phyloP scores from a whole-genome alignment of 2,113 vertebrate species.

The Gallinago jamesoni region DNA sequence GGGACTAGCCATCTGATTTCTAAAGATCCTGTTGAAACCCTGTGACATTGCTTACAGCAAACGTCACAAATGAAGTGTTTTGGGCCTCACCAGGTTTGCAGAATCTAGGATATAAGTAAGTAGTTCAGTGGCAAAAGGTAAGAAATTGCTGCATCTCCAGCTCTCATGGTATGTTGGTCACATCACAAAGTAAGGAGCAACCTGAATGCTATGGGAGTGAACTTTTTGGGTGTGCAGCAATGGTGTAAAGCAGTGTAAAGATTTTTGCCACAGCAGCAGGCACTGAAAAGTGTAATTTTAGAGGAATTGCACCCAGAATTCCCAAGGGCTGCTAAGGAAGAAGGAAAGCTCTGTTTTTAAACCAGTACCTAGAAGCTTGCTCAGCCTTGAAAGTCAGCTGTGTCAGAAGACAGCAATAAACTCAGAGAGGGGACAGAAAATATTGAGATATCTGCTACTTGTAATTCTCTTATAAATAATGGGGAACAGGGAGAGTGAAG shows the following conservation, averaged over 20 bases:
- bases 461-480: neutral
- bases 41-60: neutral
- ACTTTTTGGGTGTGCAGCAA: neutral
- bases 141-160: neutral
- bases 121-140: neutral
- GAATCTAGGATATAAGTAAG: neutral
- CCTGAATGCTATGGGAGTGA: neutral
- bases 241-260: rapidly evolving
- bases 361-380: neutral
- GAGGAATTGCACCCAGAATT: neutral
- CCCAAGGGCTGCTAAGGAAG: neutral
- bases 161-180: neutral
- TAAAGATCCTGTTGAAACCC: neutral
- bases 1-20: neutral
- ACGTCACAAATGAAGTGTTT: neutral
- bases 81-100: neutral
- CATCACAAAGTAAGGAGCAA: neutral
- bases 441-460: neutral
- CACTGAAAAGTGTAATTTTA: neutral
- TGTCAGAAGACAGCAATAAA: neutral
- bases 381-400: neutral
- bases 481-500: neutral
- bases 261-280: neutral
- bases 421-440: neutral
- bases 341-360: neutral